Evolutionary conservation across 2,797 vertebrate genomes (phyloP).

Genomic region (Pseudopleuronectes americanus): DNA sequence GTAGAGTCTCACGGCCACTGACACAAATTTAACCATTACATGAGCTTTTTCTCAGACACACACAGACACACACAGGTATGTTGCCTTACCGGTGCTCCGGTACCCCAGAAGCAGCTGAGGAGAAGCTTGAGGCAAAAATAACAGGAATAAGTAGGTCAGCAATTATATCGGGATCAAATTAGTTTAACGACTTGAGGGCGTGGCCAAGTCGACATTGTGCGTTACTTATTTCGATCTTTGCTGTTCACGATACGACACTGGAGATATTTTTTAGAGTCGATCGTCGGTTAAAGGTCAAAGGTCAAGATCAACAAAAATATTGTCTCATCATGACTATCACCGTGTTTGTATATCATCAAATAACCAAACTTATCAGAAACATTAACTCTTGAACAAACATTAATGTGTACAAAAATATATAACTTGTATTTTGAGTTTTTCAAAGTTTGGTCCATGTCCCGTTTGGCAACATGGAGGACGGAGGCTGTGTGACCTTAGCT

Average conservation of each 20-base stretch:
- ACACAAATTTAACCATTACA: too few species aligned
- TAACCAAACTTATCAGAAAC: too few species aligned
- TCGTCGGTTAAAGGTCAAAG: not conserved
- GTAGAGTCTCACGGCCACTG: not conserved
- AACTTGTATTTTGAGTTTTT: too few species aligned
- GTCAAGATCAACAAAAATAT: not conserved
- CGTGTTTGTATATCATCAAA: too few species aligned
- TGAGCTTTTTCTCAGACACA: not conserved
- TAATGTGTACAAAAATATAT: too few species aligned
- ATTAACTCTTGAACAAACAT: too few species aligned
- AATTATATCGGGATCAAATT: not conserved
- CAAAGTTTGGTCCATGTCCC: too few species aligned
- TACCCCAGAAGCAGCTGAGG: not conserved
- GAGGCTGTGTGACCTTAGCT: too few species aligned
- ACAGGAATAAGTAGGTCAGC: not conserved
- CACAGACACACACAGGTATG: slow-evolving; percentile 44
- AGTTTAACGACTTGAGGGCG: not conserved
- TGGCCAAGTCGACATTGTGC: not conserved
- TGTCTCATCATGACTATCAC: not conserved
- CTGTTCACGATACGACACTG: too few species aligned
- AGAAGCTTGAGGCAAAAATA: not conserved
- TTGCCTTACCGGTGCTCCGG: slow-evolving; percentile 27
- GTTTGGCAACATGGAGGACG: too few species aligned
- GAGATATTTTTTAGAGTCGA: not conserved
- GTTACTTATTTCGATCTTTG: too few species aligned